phyloP scores from a whole-genome alignment of 2,797 vertebrate genomes.

The Distichodus sexfasciatus region DNA sequence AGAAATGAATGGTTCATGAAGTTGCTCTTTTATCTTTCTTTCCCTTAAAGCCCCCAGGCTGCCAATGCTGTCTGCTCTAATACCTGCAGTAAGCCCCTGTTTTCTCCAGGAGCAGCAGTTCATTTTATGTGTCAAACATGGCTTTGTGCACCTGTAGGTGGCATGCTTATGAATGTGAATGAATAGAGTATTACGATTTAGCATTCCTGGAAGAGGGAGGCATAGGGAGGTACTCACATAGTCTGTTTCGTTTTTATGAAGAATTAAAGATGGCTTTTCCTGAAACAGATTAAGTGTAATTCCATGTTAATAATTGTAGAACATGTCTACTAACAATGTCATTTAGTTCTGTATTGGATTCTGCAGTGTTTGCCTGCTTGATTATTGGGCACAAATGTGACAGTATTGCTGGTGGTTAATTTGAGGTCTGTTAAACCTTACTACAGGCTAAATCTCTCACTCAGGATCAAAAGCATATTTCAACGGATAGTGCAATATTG shows the following conservation, averaged over 20 bases:
- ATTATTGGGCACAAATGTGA: no score
- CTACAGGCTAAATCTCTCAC: no score
- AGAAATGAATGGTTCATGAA: slow-evolving; percentile 14
- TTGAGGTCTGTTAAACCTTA: no score
- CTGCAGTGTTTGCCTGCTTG: no score
- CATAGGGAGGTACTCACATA: neutral
- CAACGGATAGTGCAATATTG: no score
- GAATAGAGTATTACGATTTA: slow-evolving; percentile 11
- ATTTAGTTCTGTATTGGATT: no score
- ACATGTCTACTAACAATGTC: no score
- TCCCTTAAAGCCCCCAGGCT: neutral
- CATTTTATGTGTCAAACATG: slow-evolving; percentile 32
- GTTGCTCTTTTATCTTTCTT: slow-evolving; percentile 37
- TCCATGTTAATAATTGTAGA: no score
- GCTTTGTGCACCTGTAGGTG: slow-evolving; percentile 17
- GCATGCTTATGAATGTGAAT: slow-evolving; percentile 18
- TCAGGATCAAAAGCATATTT: no score
- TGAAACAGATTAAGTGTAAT: no score
- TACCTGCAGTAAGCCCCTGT: slow-evolving; percentile 29
- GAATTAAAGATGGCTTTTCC: no score
- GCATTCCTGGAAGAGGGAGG: neutral
- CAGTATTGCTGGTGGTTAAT: no score
- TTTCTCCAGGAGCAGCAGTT: slow-evolving; percentile 18
- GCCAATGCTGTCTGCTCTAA: slow-evolving; percentile 18
- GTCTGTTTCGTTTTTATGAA: neutral